Base-by-base conservation (phyloP, 2,888 invertebrate species). In the Agrochola lychnidis region DNA sequence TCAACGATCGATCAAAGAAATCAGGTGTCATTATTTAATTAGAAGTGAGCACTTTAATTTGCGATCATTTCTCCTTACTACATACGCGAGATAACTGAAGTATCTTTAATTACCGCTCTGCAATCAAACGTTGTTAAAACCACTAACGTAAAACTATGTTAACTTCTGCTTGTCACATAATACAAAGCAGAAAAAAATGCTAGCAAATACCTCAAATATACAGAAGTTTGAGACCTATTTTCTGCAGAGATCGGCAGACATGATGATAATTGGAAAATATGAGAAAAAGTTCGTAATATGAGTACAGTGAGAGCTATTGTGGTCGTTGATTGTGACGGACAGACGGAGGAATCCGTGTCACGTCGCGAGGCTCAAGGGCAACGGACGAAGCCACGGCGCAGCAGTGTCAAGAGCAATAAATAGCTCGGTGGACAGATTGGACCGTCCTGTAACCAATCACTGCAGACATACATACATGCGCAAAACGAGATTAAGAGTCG, bases 311-410 rank as follows among this genome's bases (percentile, higher is more conserved):
- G 74, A 76, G 75, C 48, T 76, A 64, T 51, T 73, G 76, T 80
- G 74, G 72, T 57, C 67, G 30, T 10, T 72, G 64, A 77, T 85
- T 63, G 74, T 74, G 78, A 81, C 78, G 82, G 78, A 68, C 70
- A 73, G 73, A 53, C 70, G 48, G 79, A 84, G 87, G 87, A 88
- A 89, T 90, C 81, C 83, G 87, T 88, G 88, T 88, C 89, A 89
- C 86, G 88, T 88, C 90, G 89, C 87, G 90, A 86, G 81, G 88
- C 86, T 89, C 92, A 93, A 93, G 94, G 92, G 90, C 92, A 87
- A 80, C 80, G 78, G 85, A 70, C 78, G 66, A 74, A 73, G 70
- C 61, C 40, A 36, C 67, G 70, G 53, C 45, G 42, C 76, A 73
- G 76, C 74, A 75, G 76, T 86, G 85, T 89, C 91, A 87, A 88